phyloP scores from a whole-genome alignment of 1,140 invertebrate species.

The Megathymus violae region DNA sequence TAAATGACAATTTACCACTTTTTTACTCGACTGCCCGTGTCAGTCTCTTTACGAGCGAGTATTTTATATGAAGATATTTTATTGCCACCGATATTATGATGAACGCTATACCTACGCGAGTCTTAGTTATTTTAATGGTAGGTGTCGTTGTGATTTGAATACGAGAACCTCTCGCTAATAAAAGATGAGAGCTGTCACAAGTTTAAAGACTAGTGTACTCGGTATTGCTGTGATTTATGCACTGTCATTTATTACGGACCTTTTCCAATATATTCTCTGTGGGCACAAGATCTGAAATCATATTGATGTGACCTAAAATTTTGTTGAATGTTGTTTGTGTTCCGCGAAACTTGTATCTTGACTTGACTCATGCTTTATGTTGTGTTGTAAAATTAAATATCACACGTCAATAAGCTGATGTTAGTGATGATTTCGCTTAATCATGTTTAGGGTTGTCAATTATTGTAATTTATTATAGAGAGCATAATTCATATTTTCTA shows the following conservation, averaged over 20 bases:
- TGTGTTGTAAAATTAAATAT: slow-evolving; percentile 28
- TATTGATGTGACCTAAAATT: slow-evolving; percentile 32
- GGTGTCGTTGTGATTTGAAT: slow-evolving; percentile 33
- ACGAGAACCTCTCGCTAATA: slow-evolving; percentile 29
- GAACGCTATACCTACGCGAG: slow-evolving; percentile 60
- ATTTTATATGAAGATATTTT: slow-evolving; percentile 76
- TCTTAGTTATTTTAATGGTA: slow-evolving; percentile 60
- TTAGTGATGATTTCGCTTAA: slow-evolving; percentile 25
- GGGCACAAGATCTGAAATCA: slow-evolving; percentile 24
- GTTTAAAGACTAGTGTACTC: slow-evolving; percentile 35
- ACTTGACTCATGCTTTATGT: slow-evolving; percentile 17
- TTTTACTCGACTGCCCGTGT: slow-evolving; percentile 69
- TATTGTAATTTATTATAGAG: too few species aligned
- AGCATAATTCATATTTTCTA: too few species aligned
- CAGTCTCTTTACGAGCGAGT: slow-evolving; percentile 73
- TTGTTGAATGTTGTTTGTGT: slow-evolving; percentile 27
- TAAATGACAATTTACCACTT: slow-evolving; percentile 74
- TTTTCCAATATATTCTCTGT: slow-evolving; percentile 33
- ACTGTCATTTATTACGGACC: slow-evolving; percentile 31
- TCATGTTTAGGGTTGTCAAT: slow-evolving; percentile 17
- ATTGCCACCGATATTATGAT: slow-evolving; percentile 74
- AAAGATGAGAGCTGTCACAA: slow-evolving; percentile 33
- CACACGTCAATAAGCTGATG: slow-evolving; percentile 27
- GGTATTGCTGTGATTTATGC: slow-evolving; percentile 34
- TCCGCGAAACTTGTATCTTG: slow-evolving; percentile 22